phyloP scores from a whole-genome alignment of 1,140 invertebrate species.

The Euglossa dilemma region DNA sequence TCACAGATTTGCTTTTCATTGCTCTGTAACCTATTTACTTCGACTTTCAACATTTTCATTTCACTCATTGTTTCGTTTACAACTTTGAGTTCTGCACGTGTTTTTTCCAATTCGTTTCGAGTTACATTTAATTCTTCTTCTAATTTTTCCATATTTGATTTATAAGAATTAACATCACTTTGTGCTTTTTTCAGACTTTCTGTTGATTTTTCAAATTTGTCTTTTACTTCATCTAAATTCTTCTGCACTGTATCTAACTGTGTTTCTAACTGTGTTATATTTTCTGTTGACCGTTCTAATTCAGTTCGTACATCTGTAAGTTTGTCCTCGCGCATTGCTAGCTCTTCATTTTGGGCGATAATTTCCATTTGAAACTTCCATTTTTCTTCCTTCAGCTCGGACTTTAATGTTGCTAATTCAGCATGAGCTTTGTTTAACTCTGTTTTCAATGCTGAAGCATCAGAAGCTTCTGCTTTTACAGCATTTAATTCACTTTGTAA shows the following conservation, averaged over 20 bases:
- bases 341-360: constrained; percentile 68
- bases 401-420: constrained; percentile 72
- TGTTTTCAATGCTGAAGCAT: constrained; percentile 67
- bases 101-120: constrained; percentile 70
- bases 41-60: constrained; percentile 65
- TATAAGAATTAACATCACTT: constrained; percentile 67
- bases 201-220: constrained; percentile 58
- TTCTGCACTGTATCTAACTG: constrained; percentile 61
- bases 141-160: constrained; percentile 66
- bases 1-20: constrained; percentile 64
- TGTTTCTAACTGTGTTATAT: constrained; percentile 61
- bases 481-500: constrained; percentile 75
- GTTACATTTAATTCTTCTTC: constrained; percentile 69
- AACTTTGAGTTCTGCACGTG: constrained; percentile 48
- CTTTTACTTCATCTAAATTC: constrained; percentile 67
- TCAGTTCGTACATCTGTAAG: constrained; percentile 69
- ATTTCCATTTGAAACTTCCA: constrained; percentile 58
- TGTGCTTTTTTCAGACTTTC: constrained; percentile 70
- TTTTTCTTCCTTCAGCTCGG: constrained; percentile 72
- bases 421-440: constrained; percentile 71
- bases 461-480: constrained; percentile 70
- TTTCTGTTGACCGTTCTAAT: constrained; percentile 61
- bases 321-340: constrained; percentile 63
- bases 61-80: constrained; percentile 58
- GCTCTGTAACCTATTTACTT: constrained; percentile 76